phyloP scores from a whole-genome alignment of 1,140 invertebrate species.

The Lycorma delicatula region DNA sequence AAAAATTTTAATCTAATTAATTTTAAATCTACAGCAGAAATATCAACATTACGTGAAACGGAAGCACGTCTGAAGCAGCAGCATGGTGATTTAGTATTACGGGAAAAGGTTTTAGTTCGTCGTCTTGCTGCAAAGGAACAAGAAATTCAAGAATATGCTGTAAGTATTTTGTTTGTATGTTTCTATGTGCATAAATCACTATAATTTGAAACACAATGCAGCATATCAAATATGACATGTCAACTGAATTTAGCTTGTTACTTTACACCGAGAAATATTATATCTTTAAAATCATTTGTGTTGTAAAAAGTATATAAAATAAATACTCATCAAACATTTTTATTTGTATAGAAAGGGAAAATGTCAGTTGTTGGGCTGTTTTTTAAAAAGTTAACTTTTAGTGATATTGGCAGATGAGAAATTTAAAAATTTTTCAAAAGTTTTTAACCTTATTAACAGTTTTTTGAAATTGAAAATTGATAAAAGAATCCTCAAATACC shows the following conservation, averaged over 20 bases:
- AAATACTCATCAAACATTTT: too few relatives aligned
- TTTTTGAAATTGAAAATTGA: too few relatives aligned
- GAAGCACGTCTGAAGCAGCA: slow-evolving; percentile 76
- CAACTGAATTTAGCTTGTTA: background rate
- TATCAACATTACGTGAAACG: slow-evolving; percentile 62
- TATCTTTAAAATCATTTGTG: too few relatives aligned
- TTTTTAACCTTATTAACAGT: too few relatives aligned
- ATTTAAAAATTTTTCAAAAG: too few relatives aligned
- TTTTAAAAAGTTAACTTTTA: too few relatives aligned
- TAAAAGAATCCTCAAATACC: too few relatives aligned
- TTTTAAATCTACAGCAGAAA: slow-evolving; percentile 66
- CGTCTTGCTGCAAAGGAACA: slow-evolving; percentile 89
- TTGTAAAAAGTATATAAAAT: too few relatives aligned
- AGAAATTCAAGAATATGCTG: slow-evolving; percentile 91
- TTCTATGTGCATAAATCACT: slow-evolving; percentile 11
- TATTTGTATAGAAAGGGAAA: too few relatives aligned
- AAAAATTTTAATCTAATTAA: too few relatives aligned
- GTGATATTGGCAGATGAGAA: too few relatives aligned
- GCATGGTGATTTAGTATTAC: slow-evolving; percentile 70
- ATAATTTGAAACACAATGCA: background rate
- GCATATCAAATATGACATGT: background rate
- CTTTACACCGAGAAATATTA: background rate
- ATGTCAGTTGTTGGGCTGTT: too few relatives aligned
- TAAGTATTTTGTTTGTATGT: slow-evolving; percentile 45
- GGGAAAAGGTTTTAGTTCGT: slow-evolving; percentile 86